Evolutionary conservation across 1,140 invertebrate genomes (phyloP), one percentile per base, ranked within the genome.

Genomic region (Xylocopa sonorina): DNA sequence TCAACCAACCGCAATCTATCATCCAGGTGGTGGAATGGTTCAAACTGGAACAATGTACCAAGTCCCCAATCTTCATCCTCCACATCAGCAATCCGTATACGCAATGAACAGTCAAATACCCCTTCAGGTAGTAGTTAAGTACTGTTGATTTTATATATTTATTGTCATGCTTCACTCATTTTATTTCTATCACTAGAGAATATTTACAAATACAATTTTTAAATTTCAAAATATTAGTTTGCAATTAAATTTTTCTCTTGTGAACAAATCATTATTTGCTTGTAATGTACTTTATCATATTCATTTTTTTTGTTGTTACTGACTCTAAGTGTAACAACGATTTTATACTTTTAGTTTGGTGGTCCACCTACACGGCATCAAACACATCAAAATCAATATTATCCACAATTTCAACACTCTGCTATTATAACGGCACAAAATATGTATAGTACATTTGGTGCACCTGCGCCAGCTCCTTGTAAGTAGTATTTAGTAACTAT

Each of bases 1-100:
- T 12, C 92, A 92, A 81, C 90, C 90, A 53, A 85, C 88, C 46
- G 78, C 88, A 5, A 74, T 91, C 69, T 93, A 90, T 83, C 91
- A 90, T 80, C 88, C 82, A 32, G 41, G 74, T n/a, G 82, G 85
- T 67, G 84, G 90, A 21, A 62, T 86, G 34, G 82, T 88, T 43
- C 87, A 89, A 69, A 78, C 89, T 51, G 75, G 84, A 32, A 50
- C 87, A 7, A 88, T 93, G 87, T 88, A 87, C 48, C 91, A 91
- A 83, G 81, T 90, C 5, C 78, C 88, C 6, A 80, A 81, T 27
- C 38, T 91, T 38, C 91, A 91, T 34, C 78, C 83, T 27, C 85
- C 86, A 0, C 89, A 88, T 73, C 91, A 89, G 27, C 90, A 90
- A 43, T 75, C 87, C 24, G 82, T 91, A 66, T 91, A 88, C 63